Conservation (phyloP, 2,113 vertebrate genomes). For the Taurulus bubalis region DNA sequence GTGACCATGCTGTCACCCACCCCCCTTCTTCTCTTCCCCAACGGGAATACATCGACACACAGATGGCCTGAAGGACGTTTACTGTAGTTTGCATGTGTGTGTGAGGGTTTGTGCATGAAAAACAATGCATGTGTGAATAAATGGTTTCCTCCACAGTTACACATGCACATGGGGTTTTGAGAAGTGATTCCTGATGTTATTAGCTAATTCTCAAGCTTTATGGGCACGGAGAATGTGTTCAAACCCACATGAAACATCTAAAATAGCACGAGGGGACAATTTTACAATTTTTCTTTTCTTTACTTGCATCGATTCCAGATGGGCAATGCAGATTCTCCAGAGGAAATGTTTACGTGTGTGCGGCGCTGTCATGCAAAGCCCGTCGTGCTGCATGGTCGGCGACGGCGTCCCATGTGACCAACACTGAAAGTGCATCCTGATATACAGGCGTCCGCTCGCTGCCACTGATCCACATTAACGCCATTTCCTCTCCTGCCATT, state of each 20-base stretch:
- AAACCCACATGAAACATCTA: slow-evolving; percentile 33
- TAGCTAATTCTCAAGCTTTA: background rate
- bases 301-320: slow-evolving; percentile 41
- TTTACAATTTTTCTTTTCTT: background rate
- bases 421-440: background rate
- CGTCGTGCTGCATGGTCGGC: background rate
- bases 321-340: background rate
- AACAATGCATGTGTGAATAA: slow-evolving; percentile 30
- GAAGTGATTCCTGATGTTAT: slow-evolving; percentile 44
- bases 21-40: background rate
- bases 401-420: background rate
- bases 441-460: background rate
- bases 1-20: slow-evolving; percentile 38
- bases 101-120: background rate
- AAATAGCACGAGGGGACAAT: slow-evolving; percentile 8
- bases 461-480: background rate
- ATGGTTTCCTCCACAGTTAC: slow-evolving; percentile 15
- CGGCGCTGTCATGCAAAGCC: slow-evolving; percentile 15
- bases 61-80: slow-evolving; percentile 42
- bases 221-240: slow-evolving; percentile 12
- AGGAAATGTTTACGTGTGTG: slow-evolving; percentile 8
- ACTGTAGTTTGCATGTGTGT: slow-evolving; percentile 7
- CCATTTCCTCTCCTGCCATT: slow-evolving; percentile 1
- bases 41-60: slow-evolving; percentile 27
- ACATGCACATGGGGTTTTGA: background rate